Conservation (phyloP, 2,888 invertebrate species). For the Agriotes lineatus region DNA sequence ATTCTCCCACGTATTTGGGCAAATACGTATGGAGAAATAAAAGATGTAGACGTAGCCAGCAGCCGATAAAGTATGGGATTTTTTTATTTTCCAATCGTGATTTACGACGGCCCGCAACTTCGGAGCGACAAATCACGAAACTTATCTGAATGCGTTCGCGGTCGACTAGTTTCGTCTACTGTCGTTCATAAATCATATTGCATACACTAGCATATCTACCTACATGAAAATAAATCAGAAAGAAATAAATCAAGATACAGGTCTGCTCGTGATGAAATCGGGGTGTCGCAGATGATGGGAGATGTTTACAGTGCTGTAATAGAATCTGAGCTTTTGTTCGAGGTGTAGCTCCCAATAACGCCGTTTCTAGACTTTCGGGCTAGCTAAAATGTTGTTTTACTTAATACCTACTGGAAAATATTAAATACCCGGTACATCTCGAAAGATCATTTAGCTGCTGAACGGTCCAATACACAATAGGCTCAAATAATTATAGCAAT, state of each 20-base stretch:
- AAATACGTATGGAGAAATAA: slow-evolving; percentile 15
- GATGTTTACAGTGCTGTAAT: too few relatives aligned
- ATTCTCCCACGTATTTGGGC: slow-evolving; percentile 5
- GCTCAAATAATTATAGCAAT: too few relatives aligned
- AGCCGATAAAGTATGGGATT: slow-evolving; percentile 15
- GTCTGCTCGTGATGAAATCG: slow-evolving; percentile 9
- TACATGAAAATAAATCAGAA: slow-evolving; percentile 16
- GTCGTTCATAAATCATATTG: slow-evolving; percentile 42
- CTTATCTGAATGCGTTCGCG: slow-evolving; percentile 45
- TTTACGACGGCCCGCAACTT: slow-evolving; percentile 29
- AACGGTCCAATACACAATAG: too few relatives aligned
- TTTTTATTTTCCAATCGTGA: slow-evolving; percentile 19
- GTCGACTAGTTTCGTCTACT: slow-evolving; percentile 46
- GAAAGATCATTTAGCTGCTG: too few relatives aligned
- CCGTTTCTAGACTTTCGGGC: too few relatives aligned
- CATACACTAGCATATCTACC: slow-evolving; percentile 18
- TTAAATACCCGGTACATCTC: too few relatives aligned
- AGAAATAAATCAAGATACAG: slow-evolving; percentile 4
- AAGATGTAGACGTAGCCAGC: slow-evolving; percentile 12
- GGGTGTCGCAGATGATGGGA: too few relatives aligned
- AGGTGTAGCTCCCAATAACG: too few relatives aligned
- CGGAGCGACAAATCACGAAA: slow-evolving; percentile 47
- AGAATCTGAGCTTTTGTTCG: too few relatives aligned
- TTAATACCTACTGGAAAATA: too few relatives aligned
- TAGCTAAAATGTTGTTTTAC: too few relatives aligned